Base-by-base conservation (phyloP, 2,113 vertebrate genomes). In the Ictidomys tridecemlineatus region DNA sequence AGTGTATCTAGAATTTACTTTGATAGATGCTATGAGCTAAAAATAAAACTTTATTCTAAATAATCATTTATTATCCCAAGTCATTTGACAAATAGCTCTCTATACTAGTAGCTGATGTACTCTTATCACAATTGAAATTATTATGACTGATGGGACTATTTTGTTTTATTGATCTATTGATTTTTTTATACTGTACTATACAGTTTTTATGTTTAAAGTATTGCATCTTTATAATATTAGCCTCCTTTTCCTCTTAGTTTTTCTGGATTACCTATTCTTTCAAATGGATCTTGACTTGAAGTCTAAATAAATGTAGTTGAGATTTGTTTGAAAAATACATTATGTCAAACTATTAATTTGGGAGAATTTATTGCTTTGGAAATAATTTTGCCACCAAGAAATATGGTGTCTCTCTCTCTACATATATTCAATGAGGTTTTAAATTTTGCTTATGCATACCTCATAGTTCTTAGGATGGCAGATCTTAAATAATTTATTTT, bases 101-200 rank as follows among this genome's bases (percentile, higher is more conserved):
- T 37, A 28, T 86, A 83, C 26, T 4, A 53, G 61, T 61, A 69
- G 22, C 45, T 65, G 28, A 74, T 89, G 11, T n/a, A n/a, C 4
- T 69, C 61, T 83, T n/a, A 89, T 51, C 37, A 85, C 56, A 95
- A 84, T 84, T 17, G 73, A 95, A 90, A 92, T 77, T 77, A 86
- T 70, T 82, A 63, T 82, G 74, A 82, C 73, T 63, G 13, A 65
- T 32, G 53, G 2, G 10, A 34, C 61, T 69, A 76, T 76, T 85
- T 61, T 67, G 16, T 63, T 85, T 73, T 42, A 95, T 42, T 82
- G 11, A 90, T 42, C 2, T 53, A 28, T 56, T 95, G 39, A 63
- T 22, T n/a, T 53, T 82, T 77, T 37, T 76, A 12, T n/a, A 86
- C 45, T 45, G 22, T 45, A 16, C 86, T 93, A 65, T 10, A 67